A percentile compares a stretch with the other conserved stretches of the same genome.
These are phyloP conservation scores for Scaptomyza montana DNA, from an alignment of 1,140 invertebrate species.

Conservation along the genomic window DNA sequence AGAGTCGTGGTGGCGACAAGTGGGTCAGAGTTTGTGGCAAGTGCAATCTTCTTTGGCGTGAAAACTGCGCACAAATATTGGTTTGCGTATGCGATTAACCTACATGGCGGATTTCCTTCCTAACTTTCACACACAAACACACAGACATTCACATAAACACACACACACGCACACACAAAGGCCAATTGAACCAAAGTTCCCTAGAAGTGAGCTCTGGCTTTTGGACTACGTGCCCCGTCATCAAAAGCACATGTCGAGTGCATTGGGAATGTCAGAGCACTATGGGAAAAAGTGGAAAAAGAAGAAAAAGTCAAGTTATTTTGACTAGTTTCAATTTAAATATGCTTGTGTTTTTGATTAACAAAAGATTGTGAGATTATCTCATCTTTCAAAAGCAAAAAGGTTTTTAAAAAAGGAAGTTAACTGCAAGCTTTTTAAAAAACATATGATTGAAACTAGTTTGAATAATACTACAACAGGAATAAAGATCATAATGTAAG, in stretches of 20 bases:
- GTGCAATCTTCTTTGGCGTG: slow-evolving; percentile 31
- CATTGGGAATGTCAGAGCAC: slow-evolving; percentile 23
- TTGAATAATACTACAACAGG: too few species aligned
- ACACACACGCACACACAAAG: slow-evolving; percentile 2
- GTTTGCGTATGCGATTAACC: slow-evolving; percentile 66
- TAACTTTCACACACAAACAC: slow-evolving; percentile 4
- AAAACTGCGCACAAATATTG: slow-evolving; percentile 32
- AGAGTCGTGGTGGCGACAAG: not conserved
- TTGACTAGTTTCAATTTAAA: not conserved
- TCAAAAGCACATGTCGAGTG: slow-evolving; percentile 5
- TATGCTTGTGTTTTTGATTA: too few species aligned
- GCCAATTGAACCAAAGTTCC: slow-evolving; percentile 27
- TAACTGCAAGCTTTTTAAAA: too few species aligned
- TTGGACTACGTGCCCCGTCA: slow-evolving; percentile 26
- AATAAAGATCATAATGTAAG: too few species aligned
- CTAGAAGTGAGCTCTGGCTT: slow-evolving; percentile 10
- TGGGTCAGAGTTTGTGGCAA: slow-evolving; percentile 34
- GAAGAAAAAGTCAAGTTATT: not conserved
- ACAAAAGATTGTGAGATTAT: too few species aligned
- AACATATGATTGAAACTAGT: too few species aligned
- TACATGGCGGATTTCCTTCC: slow-evolving; percentile 35
- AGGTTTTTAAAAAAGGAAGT: too few species aligned
- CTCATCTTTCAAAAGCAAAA: too few species aligned
- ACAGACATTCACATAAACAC: slow-evolving; percentile 1
- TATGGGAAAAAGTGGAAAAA: not conserved